Evolutionary conservation across 2,113 vertebrate genomes (phyloP).

Genomic region (Chlorodrepanis virens): DNA sequence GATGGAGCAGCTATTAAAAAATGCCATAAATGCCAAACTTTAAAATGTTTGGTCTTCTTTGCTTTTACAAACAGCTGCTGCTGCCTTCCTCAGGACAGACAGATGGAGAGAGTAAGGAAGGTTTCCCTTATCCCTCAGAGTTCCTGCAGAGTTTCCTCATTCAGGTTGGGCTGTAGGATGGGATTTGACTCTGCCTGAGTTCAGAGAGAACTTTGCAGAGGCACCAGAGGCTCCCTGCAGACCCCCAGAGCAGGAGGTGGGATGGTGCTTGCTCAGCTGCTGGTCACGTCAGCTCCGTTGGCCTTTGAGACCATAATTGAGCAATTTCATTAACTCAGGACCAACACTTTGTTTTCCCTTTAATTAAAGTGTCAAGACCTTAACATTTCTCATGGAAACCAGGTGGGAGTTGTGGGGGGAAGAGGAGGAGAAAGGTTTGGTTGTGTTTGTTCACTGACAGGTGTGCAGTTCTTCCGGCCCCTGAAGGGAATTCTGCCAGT

Average conservation of each 20-base stretch:
- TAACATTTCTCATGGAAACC: not conserved
- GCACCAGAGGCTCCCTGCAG: not conserved
- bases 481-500: not conserved
- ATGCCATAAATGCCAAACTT: not conserved
- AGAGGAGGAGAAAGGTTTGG: not conserved
- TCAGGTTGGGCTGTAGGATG: not conserved
- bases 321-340: not conserved
- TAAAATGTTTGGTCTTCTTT: not conserved
- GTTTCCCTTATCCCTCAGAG: not conserved
- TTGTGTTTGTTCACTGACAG: not conserved
- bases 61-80: not conserved
- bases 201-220: not conserved
- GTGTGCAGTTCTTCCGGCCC: not conserved
- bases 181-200: not conserved
- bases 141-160: not conserved
- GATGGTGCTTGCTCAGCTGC: not conserved
- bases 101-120: not conserved
- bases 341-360: not conserved
- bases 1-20: not conserved
- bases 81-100: not conserved
- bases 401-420: not conserved
- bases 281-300: not conserved
- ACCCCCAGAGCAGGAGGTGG: accelerated
- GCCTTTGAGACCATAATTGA: not conserved
- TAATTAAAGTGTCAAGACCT: not conserved